A percentile compares a stretch with the other conserved stretches of the same genome.
Evolutionary conservation across 2,113 vertebrate genomes (phyloP).

Genomic region (Pachypanchax playfairii): DNA sequence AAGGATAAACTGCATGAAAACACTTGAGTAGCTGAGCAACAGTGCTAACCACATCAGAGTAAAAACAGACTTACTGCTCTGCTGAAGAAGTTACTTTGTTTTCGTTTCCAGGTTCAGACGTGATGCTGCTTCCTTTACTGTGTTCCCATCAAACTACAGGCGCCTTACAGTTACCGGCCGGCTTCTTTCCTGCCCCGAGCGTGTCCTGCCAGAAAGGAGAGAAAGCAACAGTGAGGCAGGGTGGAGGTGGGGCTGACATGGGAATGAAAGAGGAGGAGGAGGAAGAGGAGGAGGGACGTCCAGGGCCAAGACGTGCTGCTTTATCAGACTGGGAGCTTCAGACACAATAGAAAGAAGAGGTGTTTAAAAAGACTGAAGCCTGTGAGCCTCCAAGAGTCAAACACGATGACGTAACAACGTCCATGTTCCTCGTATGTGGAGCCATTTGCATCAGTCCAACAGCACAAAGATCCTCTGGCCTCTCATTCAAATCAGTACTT

Average conservation of each 20-base stretch:
- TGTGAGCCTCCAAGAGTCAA: neutral
- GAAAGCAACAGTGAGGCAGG: slow-evolving; percentile 45
- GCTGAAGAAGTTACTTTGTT: slow-evolving; percentile 7
- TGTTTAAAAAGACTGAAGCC: neutral
- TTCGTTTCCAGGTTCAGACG: slow-evolving; percentile 8
- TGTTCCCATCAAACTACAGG: slow-evolving; percentile 25
- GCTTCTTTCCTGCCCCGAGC: slow-evolving; percentile 46
- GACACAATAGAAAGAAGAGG: slow-evolving; percentile 7
- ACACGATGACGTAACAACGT: slow-evolving; percentile 9
- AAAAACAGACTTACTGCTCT: slow-evolving; percentile 47
- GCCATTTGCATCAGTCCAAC: slow-evolving; percentile 34
- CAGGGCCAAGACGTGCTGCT: slow-evolving; percentile 20
- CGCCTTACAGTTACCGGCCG: slow-evolving; percentile 41
- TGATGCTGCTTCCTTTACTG: slow-evolving; percentile 1
- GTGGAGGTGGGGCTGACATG: slow-evolving; percentile 41
- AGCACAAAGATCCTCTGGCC: neutral
- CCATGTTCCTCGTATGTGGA: slow-evolving; percentile 6
- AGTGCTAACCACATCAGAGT: neutral
- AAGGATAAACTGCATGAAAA: slow-evolving; percentile 25
- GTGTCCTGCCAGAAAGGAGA: slow-evolving; percentile 48
- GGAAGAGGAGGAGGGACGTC: slow-evolving; percentile 21
- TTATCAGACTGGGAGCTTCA: slow-evolving; percentile 2
- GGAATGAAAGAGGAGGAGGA: slow-evolving; percentile 2
- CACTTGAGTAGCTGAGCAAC: neutral
- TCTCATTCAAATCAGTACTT: slow-evolving; percentile 16